Evolutionary conservation across 2,797 vertebrate species (phyloP), one percentile per base, ranked within the genome.

Genomic region (Phalloptychus januarius): DNA sequence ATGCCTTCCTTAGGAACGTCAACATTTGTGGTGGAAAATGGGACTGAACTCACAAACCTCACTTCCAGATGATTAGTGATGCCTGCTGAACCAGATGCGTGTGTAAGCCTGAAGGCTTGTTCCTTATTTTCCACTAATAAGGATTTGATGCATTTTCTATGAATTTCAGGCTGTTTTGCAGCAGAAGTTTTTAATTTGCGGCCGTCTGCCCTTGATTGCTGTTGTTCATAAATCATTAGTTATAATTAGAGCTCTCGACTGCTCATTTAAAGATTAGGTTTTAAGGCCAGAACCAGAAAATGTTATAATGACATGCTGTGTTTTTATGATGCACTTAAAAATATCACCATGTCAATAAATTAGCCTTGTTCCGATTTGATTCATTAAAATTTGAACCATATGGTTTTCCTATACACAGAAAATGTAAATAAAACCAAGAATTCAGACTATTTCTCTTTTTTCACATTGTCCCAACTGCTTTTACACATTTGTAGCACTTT

Each of bases 101-200:
- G n/a, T 70, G 67, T 28, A 18, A 28, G 25, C 40, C 67, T 45
- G 12, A 70, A 44, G 40, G 67, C n/a, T 28, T 7, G 44, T 28
- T 52, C 13, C 28, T 44, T 5, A 23, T 87, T 74, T 86, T 40
- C 46, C 69, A 82, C 71, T 85, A 81, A 80, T 58, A 78, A 71
- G 44, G 63, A 82, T 83, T 76, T 79, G 65, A 90, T 91, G 81
- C 54, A 73, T 92, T 94, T 92, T 92, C 87, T 89, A 91, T 78
- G 33, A 82, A 76, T 90, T 91, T 88, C 52, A 44, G 79, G 65
- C 82, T 85, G 82, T 88, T 89, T 85, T 84, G 50, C 79, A 69
- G 86, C 94, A 94, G 87, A 87, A 91, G 89, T 90, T 85, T 94
- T 93, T 72, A 77, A 95, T 95, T 93, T 94, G 86, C 73, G 63